Conservation (phyloP, 1,140 invertebrate genomes). For the Zaprionus ghesquierei region DNA sequence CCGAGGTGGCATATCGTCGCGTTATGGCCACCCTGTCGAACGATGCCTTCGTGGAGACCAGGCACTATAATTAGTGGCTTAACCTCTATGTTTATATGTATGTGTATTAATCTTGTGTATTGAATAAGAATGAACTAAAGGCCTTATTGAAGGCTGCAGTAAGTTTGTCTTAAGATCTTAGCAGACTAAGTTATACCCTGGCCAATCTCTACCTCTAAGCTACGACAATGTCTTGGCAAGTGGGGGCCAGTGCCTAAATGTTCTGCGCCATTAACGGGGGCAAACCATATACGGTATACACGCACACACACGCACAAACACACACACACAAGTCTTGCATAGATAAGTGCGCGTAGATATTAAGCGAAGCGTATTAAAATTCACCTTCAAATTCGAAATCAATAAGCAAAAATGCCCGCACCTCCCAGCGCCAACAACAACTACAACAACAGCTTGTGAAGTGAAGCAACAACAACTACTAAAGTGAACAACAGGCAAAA, state of each 20-base stretch:
- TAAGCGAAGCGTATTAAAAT: slow-evolving; percentile 52
- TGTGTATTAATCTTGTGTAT: not conserved
- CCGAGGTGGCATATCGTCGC: not conserved
- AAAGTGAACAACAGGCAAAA: slow-evolving; percentile 20
- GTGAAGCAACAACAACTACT: not conserved
- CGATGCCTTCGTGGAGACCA: not conserved
- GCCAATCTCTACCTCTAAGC: too few relatives aligned
- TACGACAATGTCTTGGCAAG: too few relatives aligned
- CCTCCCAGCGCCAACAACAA: slow-evolving; percentile 17
- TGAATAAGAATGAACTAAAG: not conserved
- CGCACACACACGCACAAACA: not conserved
- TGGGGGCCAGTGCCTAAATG: too few relatives aligned
- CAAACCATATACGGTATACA: not conserved
- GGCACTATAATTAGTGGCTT: not conserved
- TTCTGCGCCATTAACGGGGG: slow-evolving; percentile 2
- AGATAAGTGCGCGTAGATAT: slow-evolving; percentile 32
- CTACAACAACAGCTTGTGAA: not conserved
- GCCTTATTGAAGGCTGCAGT: not conserved
- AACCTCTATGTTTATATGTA: not conserved
- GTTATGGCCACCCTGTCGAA: not conserved
- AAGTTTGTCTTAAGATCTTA: too few relatives aligned
- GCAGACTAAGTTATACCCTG: too few relatives aligned
- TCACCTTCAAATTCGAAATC: slow-evolving; percentile 69
- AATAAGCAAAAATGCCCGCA: slow-evolving; percentile 59
- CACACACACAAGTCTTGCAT: not conserved